Evolutionary conservation across 2,113 vertebrate species (phyloP), one percentile per base, ranked within the genome.

Genomic region (Elgaria multicarinata): DNA sequence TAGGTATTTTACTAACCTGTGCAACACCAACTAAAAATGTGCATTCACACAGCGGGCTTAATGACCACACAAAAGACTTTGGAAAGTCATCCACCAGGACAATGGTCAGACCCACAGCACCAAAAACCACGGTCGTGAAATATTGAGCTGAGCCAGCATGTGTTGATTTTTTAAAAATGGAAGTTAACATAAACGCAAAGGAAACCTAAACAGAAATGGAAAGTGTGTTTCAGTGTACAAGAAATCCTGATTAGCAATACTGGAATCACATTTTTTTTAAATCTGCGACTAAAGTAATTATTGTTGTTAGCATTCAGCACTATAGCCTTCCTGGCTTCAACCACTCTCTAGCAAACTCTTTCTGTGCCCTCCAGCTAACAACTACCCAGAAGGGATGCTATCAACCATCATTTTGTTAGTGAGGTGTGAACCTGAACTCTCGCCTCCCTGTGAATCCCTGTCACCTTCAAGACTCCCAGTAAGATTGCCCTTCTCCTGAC

Each of bases 161-260:
- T 92, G 99, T 99, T 0, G 98, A 98, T 95, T 99, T 99, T 95
- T 98, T 99, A 89, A 99, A 99, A 18, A 99, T 94, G 14, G 99
- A 98, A 0, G 99, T 99, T 96, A 99, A 93, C 98, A 99, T 98
- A 95, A 99, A 98, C n/a, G 99, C 99, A 96, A 99, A 99, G 92
- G 98, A 99, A 88, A 99, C 97, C 99, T 99, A 93, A 2, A 92
- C 8, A 85, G 72, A 91, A 39, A 89, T 42, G 53, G 90, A 66
- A 24, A 62, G 83, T 14, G 69, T 1, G 36, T 42, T 0, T 88
- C 66, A 88, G 72, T 13, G n/a, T 7, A 46, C 0, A 62, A 50
- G 50, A 91, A 74, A 83, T 31, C 0, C 26, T 1, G 44, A 79
- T 24, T 8, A 26, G 50, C 90, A 89, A 86, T 1, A 13, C 0